These are phyloP conservation scores for Lucifuga dentata DNA, from an alignment of 2,113 vertebrate genomes.

Conservation along the genomic window DNA sequence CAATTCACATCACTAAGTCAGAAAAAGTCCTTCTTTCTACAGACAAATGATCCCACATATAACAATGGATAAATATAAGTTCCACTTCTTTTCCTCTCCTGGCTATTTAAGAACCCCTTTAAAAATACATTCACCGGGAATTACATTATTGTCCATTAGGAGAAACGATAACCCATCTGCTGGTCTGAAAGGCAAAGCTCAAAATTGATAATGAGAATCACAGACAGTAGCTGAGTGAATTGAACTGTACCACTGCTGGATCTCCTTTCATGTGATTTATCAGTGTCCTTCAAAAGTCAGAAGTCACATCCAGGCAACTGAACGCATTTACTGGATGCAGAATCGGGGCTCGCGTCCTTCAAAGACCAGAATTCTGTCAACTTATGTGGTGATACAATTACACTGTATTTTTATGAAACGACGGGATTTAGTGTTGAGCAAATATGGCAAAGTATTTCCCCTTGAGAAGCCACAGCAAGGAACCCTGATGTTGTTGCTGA, in stretches of 20 bases:
- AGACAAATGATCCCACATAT: slow-evolving; percentile 1
- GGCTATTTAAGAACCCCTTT: slow-evolving; percentile 34
- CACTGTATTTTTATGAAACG: too few relatives aligned
- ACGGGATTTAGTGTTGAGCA: background rate
- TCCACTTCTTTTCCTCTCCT: slow-evolving; percentile 9
- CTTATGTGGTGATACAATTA: too few relatives aligned
- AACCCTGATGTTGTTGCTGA: slow-evolving; percentile 27
- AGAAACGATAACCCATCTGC: slow-evolving; percentile 12
- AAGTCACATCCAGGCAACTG: too few relatives aligned
- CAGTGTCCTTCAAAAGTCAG: slow-evolving; percentile 17
- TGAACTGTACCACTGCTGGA: too few relatives aligned
- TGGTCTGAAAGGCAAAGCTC: slow-evolving; percentile 25
- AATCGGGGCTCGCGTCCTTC: too few relatives aligned
- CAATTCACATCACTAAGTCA: background rate
- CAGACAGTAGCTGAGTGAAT: slow-evolving; percentile 30
- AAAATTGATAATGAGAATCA: slow-evolving; percentile 10
- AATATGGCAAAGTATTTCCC: background rate
- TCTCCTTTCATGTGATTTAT: too few relatives aligned
- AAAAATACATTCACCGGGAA: slow-evolving; percentile 28
- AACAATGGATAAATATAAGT: slow-evolving; percentile 25
- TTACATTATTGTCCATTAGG: slow-evolving; percentile 33
- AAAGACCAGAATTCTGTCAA: too few relatives aligned
- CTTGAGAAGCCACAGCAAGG: slow-evolving; percentile 2
- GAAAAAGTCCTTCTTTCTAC: background rate
- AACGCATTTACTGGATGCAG: too few relatives aligned